Percentiles rank a stretch among this genome's conserved stretches.
Evolutionary conservation across 2,113 vertebrate genomes (phyloP).

Genomic region (Oncorhynchus keta): DNA sequence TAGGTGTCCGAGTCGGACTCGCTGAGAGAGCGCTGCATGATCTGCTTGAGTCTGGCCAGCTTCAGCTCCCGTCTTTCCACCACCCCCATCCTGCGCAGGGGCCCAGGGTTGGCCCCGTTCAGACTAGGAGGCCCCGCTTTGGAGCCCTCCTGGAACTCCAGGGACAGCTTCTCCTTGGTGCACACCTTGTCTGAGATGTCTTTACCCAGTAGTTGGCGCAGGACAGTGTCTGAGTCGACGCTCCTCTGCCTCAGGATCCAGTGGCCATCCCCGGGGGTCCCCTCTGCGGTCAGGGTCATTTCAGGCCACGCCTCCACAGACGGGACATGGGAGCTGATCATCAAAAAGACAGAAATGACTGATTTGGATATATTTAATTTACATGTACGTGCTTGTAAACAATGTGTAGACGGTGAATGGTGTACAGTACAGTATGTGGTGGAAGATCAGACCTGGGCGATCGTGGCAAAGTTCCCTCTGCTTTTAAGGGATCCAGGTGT

Average conservation of each 20-base stretch:
- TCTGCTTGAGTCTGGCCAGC: slow-evolving; percentile 86
- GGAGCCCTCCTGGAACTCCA: slow-evolving; percentile 79
- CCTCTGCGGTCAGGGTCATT: slow-evolving; percentile 75
- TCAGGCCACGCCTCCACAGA: slow-evolving; percentile 82
- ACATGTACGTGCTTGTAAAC: background rate
- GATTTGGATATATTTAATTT: background rate
- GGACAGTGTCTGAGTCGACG: slow-evolving; percentile 84
- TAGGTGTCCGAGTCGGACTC: slow-evolving; percentile 90
- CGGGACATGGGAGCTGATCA: slow-evolving; percentile 82
- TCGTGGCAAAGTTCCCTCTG: slow-evolving; percentile 74
- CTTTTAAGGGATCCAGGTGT: slow-evolving; percentile 81
- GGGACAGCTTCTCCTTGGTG: slow-evolving; percentile 79
- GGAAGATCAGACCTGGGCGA: slow-evolving; percentile 79
- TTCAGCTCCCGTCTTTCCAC: slow-evolving; percentile 83
- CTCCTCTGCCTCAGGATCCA: slow-evolving; percentile 81
- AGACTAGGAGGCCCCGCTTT: slow-evolving; percentile 33
- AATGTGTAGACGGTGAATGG: background rate
- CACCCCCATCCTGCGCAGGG: slow-evolving; percentile 27
- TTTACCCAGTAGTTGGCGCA: slow-evolving; percentile 87
- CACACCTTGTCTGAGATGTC: slow-evolving; percentile 83
- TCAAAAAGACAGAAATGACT: slow-evolving; percentile 48
- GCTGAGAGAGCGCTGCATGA: slow-evolving; percentile 91
- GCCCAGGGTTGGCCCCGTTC: slow-evolving; percentile 50
- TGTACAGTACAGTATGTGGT: background rate
- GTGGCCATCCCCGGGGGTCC: slow-evolving; percentile 60